Evolutionary conservation across 1,140 invertebrate species (phyloP).

Genomic region (Apis cerana): DNA sequence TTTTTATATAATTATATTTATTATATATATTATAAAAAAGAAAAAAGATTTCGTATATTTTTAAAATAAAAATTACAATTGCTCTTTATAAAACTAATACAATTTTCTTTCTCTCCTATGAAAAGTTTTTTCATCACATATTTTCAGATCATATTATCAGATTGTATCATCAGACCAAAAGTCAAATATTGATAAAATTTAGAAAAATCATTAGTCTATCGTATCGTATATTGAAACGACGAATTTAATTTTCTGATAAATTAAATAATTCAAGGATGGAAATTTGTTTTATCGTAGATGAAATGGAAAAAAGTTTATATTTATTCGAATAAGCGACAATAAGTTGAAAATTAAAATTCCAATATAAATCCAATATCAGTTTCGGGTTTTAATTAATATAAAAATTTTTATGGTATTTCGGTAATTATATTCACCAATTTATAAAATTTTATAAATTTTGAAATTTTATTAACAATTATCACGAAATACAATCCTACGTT

Average conservation of each 20-base stretch:
- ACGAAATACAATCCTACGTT: not conserved
- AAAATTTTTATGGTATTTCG: not conserved
- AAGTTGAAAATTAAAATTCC: not conserved
- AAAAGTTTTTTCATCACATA: too few species aligned
- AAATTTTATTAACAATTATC: not conserved
- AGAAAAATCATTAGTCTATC: not conserved
- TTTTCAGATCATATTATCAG: not conserved
- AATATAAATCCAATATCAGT: not conserved
- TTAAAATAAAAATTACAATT: too few species aligned
- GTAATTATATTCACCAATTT: not conserved
- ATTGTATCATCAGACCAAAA: slow-evolving; percentile 2
- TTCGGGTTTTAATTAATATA: not conserved
- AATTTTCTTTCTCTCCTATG: too few species aligned
- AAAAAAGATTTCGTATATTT: too few species aligned
- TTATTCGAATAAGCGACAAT: not conserved
- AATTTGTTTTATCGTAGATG: not conserved
- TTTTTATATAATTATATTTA: too few species aligned
- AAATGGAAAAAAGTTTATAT: not conserved
- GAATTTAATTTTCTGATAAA: not conserved
- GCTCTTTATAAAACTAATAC: too few species aligned
- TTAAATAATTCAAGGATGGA: not conserved
- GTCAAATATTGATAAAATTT: not conserved
- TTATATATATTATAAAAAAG: too few species aligned
- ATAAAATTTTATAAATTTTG: not conserved
- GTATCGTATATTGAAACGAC: not conserved